Evolutionary conservation across 2,888 invertebrate species (phyloP).

Genomic region (Chaitophorus viminalis): DNA sequence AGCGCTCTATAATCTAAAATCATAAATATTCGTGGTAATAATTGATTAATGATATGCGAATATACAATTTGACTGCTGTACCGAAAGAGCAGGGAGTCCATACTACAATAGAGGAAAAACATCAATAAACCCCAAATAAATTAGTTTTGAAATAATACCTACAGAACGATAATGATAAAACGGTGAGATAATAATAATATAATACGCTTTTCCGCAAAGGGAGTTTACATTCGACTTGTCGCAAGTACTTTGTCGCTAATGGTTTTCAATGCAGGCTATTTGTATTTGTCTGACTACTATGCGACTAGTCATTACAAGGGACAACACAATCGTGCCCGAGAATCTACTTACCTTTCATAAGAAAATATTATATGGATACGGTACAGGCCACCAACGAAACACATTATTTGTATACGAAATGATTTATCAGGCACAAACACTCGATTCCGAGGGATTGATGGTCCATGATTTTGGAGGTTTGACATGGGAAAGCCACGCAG

Average conservation of each 20-base stretch:
- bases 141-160: not conserved
- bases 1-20: not conserved
- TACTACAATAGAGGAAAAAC: not conserved
- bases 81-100: not conserved
- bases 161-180: not conserved
- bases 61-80: not conserved
- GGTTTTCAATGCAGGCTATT: conserved; percentile 24
- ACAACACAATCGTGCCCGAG: conserved; percentile 29
- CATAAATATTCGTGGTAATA: not conserved
- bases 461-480: conserved; percentile 39
- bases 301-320: conserved; percentile 35
- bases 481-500: conserved; percentile 16
- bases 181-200: conserved; percentile 17
- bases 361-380: conserved; percentile 22
- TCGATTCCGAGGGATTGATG: conserved; percentile 40
- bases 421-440: no score
- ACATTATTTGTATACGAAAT: conserved; percentile 18
- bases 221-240: conserved; percentile 5
- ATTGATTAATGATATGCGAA: not conserved
- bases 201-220: not conserved
- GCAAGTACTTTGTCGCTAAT: conserved; percentile 19
- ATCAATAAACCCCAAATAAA: not conserved
- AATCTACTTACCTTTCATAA: conserved; percentile 45
- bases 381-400: not conserved
- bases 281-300: conserved; percentile 8